Evolutionary conservation across 2,797 vertebrate species (phyloP), one percentile per base, ranked within the genome.

Genomic region (Hephaestus fuliginosus): DNA sequence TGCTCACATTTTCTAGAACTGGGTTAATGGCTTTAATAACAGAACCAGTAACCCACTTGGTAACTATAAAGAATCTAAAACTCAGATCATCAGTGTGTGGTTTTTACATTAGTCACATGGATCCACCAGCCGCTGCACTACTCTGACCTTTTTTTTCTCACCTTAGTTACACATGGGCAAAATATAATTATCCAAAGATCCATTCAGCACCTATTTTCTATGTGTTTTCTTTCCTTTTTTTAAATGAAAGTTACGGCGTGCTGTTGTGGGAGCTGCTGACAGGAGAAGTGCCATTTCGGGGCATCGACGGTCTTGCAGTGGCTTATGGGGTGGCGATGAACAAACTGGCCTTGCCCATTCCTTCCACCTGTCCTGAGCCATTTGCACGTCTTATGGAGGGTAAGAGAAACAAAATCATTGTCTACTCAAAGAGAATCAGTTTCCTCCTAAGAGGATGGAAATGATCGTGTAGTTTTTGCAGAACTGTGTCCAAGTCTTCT

Each of bases 301-400:
- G 97, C 22, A 99, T 99, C 11, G 98, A 99, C 81, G 95, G 97
- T 22, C 96, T 99, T 13, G 98, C 98, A 0, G 98, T 99, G 65
- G 98, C 98, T 0, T 99, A 99, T 0, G 98, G 98, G 36, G 98
- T 99, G 76, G 98, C 98, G 9, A 99, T 99, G 98, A 99, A 99
- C 92, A 99, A 99, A 87, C 95, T 99, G 44, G 96, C 98, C n/a
- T 91, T 99, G 89, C 98, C 98, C 28, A 95, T 99, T 80, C 98
- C 98, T 72, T 97, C 97, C 39, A 99, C 98, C 0, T 99, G 98
- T 80, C 98, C 98, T 1, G 97, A 99, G 79, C 97, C 97, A 66
- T 99, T 99, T 89, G 95, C 97, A 82, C 97, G 95, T 85, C 97
- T 99, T n/a, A 98, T 99, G 97, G 97, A 98, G 92, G 97, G 98